Base-by-base conservation (phyloP, 2,888 invertebrate species). In the Argyresthia goedartella region DNA sequence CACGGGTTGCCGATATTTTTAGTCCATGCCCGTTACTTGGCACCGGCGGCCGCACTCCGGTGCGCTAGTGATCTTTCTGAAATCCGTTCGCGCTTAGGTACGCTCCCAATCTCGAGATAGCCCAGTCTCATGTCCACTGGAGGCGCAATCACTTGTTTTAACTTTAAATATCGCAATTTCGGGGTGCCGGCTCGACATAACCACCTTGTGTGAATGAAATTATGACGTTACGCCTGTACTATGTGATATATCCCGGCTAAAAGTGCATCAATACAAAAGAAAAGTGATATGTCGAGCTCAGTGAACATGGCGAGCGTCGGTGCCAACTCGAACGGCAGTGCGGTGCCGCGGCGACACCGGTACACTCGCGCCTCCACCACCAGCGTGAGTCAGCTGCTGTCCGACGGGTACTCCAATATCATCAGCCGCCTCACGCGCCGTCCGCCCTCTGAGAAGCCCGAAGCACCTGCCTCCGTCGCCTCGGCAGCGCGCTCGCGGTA, bases 331-430 rank as follows among this genome's bases (percentile, higher is more conserved):
- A 75, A 71, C 64, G 74, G 70, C 55, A 72, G 77, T 57, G 76
- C 81, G 52, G 89, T 79, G 69, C 89, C 73, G 71, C 88, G 91
- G 57, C 89, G 91, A 60, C 90, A 89, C 69, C 90, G 94, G 60
- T 95, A 95, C 80, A 88, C 92, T 60, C 91, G 95, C 57, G 88
- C 90, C 57, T 93, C 95, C 51, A 92, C 93, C 55, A 89, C 92
- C 49, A 95, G 95, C 81, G 94, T 96, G 63, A 93, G 95, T 59
- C 95, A 96, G 79, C 86, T 96, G 66, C 86, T 96, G 63, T 93
- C 92, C 62, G 95, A 96, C 73, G 95, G 95, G 63, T 96, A 95
- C 80, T 93, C 94, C 67, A 95, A 91, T 80, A 89, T 96, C 60
- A 89, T 96, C 65, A 95, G 95, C 72, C 89, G 95, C 60, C 87